Evolutionary conservation across 2,113 vertebrate species (phyloP).

Genomic region (Lucifuga dentata): DNA sequence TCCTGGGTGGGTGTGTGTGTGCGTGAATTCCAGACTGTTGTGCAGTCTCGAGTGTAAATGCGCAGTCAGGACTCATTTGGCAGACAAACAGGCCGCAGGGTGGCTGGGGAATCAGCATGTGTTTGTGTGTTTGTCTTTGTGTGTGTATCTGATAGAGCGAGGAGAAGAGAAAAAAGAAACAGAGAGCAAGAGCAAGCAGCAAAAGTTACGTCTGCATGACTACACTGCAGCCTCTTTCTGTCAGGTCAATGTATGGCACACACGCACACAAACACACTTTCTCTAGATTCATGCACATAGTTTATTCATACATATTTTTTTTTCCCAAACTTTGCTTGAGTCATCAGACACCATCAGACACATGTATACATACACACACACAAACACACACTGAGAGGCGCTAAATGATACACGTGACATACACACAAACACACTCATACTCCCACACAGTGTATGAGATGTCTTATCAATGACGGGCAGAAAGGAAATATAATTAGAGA

Average conservation of each 20-base stretch:
- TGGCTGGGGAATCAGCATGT: slow-evolving; percentile 77
- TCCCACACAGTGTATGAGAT: slow-evolving; percentile 59
- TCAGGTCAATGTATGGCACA: slow-evolving; percentile 56
- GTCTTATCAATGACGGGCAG: slow-evolving; percentile 81
- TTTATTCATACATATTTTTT: no score
- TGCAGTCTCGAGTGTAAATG: slow-evolving; percentile 81
- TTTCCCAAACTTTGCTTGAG: no score
- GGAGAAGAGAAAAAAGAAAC: slow-evolving; percentile 60
- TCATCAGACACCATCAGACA: neutral
- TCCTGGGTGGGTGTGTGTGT: slow-evolving; percentile 63
- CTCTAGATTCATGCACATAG: neutral
- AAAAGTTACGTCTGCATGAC: slow-evolving; percentile 77
- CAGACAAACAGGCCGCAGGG: slow-evolving; percentile 82
- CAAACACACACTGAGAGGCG: neutral
- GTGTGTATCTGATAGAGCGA: slow-evolving; percentile 73
- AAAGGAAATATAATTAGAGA: slow-evolving; percentile 79
- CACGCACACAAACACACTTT: slow-evolving; percentile 12
- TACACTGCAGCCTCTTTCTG: slow-evolving; percentile 77
- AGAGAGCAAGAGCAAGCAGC: slow-evolving; percentile 55
- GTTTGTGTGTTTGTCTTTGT: slow-evolving; percentile 67
- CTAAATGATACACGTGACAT: neutral
- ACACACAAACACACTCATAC: slow-evolving; percentile 41
- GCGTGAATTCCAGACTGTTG: slow-evolving; percentile 66
- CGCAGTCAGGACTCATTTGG: slow-evolving; percentile 83
- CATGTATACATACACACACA: neutral